Evolutionary conservation across 37 sponge, comb jelly and placozoan genomes (phyloP).

Genomic region (Tethya wilhelma): DNA sequence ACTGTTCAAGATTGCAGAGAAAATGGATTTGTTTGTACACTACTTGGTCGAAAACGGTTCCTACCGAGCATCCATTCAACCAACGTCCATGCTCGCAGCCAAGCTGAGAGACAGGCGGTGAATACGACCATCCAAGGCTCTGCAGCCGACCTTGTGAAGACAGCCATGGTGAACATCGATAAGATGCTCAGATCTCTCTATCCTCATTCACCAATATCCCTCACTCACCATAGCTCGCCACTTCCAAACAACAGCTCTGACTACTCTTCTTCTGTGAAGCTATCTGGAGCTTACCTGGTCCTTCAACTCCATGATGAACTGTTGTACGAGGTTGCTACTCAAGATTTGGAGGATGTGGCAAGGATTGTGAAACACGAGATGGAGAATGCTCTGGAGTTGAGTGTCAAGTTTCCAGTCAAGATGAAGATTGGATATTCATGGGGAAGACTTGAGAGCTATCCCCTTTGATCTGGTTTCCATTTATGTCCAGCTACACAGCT

Average conservation of each 20-base stretch:
- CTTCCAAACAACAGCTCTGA: not conserved
- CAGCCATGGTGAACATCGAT: conserved; percentile 91
- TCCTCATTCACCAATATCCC: not conserved
- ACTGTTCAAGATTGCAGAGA: conserved; percentile 70
- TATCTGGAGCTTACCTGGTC: conserved; percentile 57
- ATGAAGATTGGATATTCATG: conserved; percentile 76
- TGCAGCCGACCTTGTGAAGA: conserved; percentile 96
- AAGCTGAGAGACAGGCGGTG: conserved; percentile 94
- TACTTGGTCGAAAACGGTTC: conserved; percentile 79
- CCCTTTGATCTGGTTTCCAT: not conserved
- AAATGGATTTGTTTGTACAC: conserved; percentile 79
- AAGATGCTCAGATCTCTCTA: not conserved
- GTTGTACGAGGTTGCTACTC: conserved; percentile 80
- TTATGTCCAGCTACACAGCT: not conserved
- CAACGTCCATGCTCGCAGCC: conserved; percentile 50
- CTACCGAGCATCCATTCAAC: conserved; percentile 78
- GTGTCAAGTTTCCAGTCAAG: conserved; percentile 84
- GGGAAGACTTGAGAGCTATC: conserved; percentile 73
- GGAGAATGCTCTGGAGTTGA: conserved; percentile 82
- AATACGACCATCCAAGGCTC: conserved; percentile 96
- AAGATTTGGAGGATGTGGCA: conserved; percentile 54
- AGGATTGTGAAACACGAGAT: conserved; percentile 77
- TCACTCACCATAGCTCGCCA: not conserved
- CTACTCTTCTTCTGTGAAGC: not conserved
- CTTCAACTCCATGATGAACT: conserved; percentile 97